Evolutionary conservation across 2,797 vertebrate genomes (phyloP), one percentile per base, ranked within the genome.

Genomic region (Iguana delicatissima): DNA sequence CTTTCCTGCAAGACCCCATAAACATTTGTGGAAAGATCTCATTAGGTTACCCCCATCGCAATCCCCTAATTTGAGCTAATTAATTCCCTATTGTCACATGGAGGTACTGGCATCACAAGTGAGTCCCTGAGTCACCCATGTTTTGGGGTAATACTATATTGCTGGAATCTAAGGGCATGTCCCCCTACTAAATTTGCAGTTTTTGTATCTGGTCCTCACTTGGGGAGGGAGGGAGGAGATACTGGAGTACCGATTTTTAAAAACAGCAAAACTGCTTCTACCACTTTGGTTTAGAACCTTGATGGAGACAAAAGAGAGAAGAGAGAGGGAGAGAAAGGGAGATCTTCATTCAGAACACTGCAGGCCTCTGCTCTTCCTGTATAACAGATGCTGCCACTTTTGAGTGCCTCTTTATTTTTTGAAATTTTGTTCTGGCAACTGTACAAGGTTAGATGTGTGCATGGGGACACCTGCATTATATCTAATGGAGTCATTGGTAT

Each of bases 381-480:
- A 29, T 1, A 22, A 32, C 79, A 82, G 12, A 72, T 22, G 4
- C 29, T 22, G 4, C 9, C 22, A 38, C 50, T 42, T 69, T 72
- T 79, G n/a, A 62, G 35, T 91, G 50, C 9, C 46, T 77, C 13
- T 87, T 64, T 79, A 52, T 76, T 57, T 55, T 10, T 77, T n/a
- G 82, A 55, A 69, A 80, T 79, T 79, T 77, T 79, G n/a, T 77
- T 83, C 80, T 20, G 73, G 80, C n/a, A 79, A 79, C 24, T 76
- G 81, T 59, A 84, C 46, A 87, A 91, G 50, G 86, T 87, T 77
- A 88, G 90, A 69, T 88, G 82, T 69, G 35, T n/a, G 42, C 76
- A 87, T n/a, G 29, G 69, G 89, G 73, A 81, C 80, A 72, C 80
- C 73, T 79, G 73, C 35, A 50, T 88, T 91, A 87, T 84, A 79